phyloP scores from a whole-genome alignment of 1,140 invertebrate genomes.

The Coenobita brevimanus region DNA sequence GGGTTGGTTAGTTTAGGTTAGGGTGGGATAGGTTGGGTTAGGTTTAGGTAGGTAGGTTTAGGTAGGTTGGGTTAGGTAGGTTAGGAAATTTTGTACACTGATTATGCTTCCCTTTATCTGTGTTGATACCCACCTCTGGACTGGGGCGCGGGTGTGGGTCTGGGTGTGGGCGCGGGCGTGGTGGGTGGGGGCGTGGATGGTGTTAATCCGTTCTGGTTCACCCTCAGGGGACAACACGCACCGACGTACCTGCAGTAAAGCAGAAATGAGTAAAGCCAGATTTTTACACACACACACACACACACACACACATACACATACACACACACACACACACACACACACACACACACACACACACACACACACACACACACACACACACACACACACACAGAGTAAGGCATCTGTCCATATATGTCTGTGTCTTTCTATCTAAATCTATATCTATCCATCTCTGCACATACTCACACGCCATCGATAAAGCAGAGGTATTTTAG shows the following conservation, averaged over 20 bases:
- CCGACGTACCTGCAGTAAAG: constrained; percentile 53
- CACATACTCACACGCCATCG: constrained; percentile 59
- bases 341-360: too few species aligned
- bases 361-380: too few species aligned
- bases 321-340: neutral
- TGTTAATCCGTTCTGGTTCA: constrained; percentile 34
- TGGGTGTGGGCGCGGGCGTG: constrained; percentile 48
- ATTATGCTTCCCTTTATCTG: neutral
- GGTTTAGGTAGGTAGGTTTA: neutral
- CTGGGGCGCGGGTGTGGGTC: constrained; percentile 42
- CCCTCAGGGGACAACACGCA: constrained; percentile 50
- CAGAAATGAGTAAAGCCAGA: neutral
- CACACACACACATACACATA: neutral
- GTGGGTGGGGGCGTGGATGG: constrained; percentile 30
- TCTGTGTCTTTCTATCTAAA: too few species aligned
- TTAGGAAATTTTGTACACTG: neutral
- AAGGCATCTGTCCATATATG: too few species aligned
- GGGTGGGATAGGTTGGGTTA: too few species aligned
- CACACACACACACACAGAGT: too few species aligned
- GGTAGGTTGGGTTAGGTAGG: neutral
- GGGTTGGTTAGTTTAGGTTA: too few species aligned
- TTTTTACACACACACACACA: too few species aligned
- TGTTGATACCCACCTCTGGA: constrained; percentile 22
- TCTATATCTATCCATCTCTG: too few species aligned
- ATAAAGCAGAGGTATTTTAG: constrained; percentile 64